phyloP scores from a whole-genome alignment of 2,113 vertebrate genomes.

The Empidonax alnorum region DNA sequence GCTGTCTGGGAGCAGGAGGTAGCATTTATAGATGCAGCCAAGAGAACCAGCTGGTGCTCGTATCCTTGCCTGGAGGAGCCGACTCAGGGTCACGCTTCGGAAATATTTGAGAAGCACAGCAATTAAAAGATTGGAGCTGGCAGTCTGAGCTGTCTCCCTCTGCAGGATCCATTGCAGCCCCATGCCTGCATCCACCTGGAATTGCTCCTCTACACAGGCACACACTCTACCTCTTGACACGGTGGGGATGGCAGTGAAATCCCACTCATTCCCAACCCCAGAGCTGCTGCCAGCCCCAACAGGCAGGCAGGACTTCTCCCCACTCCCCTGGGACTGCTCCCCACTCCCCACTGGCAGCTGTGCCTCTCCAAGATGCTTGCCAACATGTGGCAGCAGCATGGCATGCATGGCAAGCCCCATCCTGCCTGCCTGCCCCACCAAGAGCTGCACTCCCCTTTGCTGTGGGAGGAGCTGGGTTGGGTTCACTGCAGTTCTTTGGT shows the following conservation, averaged over 20 bases:
- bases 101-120: background rate
- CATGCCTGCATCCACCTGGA: background rate
- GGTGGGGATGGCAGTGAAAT: background rate
- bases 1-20: background rate
- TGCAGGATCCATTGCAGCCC: background rate
- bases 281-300: background rate
- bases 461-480: background rate
- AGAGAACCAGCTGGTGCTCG: background rate
- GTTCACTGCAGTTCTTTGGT: background rate
- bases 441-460: background rate
- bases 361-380: background rate
- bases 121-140: background rate
- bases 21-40: background rate
- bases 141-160: background rate
- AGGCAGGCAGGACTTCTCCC: background rate
- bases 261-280: background rate
- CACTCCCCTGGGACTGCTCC: background rate
- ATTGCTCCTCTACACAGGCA: background rate
- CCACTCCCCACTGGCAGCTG: background rate
- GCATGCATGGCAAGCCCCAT: background rate
- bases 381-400: background rate
- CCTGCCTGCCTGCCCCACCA: background rate
- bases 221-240: fast-evolving
- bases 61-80: background rate
- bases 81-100: background rate